These are phyloP conservation scores for Calliopum simillimum DNA, from an alignment of 2,888 invertebrate genomes.

Conservation along the genomic window DNA sequence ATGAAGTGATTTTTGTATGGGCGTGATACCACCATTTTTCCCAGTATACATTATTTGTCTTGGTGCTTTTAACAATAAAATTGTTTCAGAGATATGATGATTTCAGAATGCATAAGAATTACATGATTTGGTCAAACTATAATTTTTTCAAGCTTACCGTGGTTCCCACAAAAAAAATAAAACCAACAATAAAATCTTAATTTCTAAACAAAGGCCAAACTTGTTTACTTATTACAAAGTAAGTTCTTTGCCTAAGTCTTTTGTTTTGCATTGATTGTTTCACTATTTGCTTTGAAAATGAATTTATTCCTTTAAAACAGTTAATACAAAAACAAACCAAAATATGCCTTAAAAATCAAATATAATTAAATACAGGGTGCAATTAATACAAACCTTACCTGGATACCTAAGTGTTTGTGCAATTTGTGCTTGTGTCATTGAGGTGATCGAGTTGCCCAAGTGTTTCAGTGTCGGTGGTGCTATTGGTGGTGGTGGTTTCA, in stretches of 20 bases:
- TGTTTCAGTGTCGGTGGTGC: slow-evolving; percentile 66
- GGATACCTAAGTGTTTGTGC: slow-evolving; percentile 68
- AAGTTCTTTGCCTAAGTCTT: slow-evolving; percentile 13
- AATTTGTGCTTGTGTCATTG: slow-evolving; percentile 64
- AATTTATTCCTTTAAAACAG: background rate
- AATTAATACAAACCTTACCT: slow-evolving; percentile 58
- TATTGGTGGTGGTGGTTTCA: slow-evolving; percentile 55
- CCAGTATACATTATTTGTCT: too few relatives aligned
- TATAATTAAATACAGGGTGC: slow-evolving; percentile 6
- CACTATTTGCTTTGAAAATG: background rate
- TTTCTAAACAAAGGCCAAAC: too few relatives aligned
- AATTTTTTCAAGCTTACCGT: too few relatives aligned
- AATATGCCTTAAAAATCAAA: background rate
- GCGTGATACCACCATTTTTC: too few relatives aligned
- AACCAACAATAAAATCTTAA: too few relatives aligned
- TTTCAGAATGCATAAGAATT: too few relatives aligned
- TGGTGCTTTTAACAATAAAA: too few relatives aligned
- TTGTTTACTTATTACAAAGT: background rate
- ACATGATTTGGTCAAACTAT: too few relatives aligned
- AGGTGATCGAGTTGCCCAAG: slow-evolving; percentile 52
- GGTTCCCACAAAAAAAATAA: too few relatives aligned
- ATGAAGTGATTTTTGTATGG: too few relatives aligned
- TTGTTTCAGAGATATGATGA: too few relatives aligned
- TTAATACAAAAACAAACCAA: background rate
- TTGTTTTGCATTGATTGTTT: background rate